Conservation (phyloP, 2,888 invertebrate genomes). For the Eueremaeus valkanovi region DNA sequence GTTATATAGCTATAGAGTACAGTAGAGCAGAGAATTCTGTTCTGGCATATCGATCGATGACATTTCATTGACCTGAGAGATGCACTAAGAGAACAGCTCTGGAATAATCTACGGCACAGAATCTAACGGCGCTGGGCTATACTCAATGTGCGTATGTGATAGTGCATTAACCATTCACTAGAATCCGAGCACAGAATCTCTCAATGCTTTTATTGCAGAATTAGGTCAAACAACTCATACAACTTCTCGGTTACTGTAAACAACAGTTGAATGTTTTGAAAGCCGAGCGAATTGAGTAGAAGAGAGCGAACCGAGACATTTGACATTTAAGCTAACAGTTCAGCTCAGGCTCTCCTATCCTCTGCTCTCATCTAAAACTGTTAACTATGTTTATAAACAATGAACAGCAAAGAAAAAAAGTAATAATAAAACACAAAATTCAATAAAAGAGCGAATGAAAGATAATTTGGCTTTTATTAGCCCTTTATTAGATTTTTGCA, state of each 20-base stretch:
- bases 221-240: slow-evolving; percentile 32
- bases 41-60: slow-evolving; percentile 24
- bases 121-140: neutral
- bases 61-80: slow-evolving; percentile 36
- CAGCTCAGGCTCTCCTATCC: too few relatives aligned
- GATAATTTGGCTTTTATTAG: too few relatives aligned
- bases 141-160: slow-evolving; percentile 15
- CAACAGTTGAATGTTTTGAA: slow-evolving; percentile 33
- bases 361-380: too few relatives aligned
- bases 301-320: neutral
- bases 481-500: neutral
- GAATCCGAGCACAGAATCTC: slow-evolving; percentile 6
- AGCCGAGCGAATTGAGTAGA: neutral
- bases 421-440: too few relatives aligned
- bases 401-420: neutral
- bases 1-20: too few relatives aligned
- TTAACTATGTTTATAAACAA: slow-evolving; percentile 24
- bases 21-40: neutral
- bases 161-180: slow-evolving; percentile 31
- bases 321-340: slow-evolving; percentile 32
- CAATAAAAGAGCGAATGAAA: neutral
- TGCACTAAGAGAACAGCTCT: neutral
- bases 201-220: neutral
- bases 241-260: slow-evolving; percentile 10
- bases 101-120: neutral